Evolutionary conservation across 2,113 vertebrate genomes (phyloP).

Genomic region (Aptenodytes forsteri): DNA sequence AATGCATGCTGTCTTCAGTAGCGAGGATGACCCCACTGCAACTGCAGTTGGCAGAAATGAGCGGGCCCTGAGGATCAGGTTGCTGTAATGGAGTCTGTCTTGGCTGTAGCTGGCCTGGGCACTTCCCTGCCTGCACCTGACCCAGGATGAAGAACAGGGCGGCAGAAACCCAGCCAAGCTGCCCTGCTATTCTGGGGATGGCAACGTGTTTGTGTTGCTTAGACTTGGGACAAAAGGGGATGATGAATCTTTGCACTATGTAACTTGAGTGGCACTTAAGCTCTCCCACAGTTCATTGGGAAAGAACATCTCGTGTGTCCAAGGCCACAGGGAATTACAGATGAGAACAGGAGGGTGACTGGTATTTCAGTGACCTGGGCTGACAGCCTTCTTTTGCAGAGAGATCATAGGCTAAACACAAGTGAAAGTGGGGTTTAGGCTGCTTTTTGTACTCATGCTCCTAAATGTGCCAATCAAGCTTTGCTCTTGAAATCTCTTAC

Average conservation of each 20-base stretch:
- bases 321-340: neutral
- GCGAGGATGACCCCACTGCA: neutral
- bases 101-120: neutral
- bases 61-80: neutral
- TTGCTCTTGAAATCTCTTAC: neutral
- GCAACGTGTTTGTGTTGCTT: neutral
- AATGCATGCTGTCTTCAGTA: neutral
- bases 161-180: neutral
- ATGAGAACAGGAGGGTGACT: neutral
- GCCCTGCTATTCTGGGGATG: neutral
- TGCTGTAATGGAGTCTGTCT: neutral
- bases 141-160: neutral
- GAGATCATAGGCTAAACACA: neutral
- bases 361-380: neutral
- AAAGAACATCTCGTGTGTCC: neutral
- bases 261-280: neutral
- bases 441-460: neutral
- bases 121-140: neutral
- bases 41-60: neutral
- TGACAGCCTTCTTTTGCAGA: neutral
- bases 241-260: neutral
- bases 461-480: neutral
- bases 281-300: neutral
- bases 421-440: neutral
- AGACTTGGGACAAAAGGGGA: neutral